Conservation (phyloP, 1,140 invertebrate genomes). For the Prorops nasuta region DNA sequence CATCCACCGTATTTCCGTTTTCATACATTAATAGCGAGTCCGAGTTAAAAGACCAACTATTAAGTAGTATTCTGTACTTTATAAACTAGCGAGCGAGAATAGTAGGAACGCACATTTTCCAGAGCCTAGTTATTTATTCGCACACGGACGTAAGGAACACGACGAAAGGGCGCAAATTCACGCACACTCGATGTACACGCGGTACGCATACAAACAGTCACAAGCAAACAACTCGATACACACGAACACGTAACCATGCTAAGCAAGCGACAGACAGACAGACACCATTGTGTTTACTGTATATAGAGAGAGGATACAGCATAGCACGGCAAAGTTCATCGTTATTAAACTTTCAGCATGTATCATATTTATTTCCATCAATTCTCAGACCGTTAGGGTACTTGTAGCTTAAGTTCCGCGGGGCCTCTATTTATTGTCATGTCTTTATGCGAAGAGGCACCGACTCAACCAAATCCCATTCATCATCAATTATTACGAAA, state of each 20-base stretch:
- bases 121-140: constrained; percentile 29
- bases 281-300: constrained; percentile 36
- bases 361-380: constrained; percentile 32
- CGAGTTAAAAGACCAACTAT: too few species aligned
- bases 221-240: neutral
- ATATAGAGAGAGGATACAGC: constrained; percentile 35
- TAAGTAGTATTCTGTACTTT: too few species aligned
- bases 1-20: too few species aligned
- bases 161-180: too few species aligned
- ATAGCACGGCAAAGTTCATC: constrained; percentile 3
- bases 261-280: constrained; percentile 10
- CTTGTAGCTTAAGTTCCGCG: constrained; percentile 20
- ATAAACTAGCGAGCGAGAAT: too few species aligned
- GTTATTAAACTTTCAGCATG: constrained; percentile 11
- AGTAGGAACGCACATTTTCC: constrained; percentile 28
- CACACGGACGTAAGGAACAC: constrained; percentile 15
- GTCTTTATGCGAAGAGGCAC: too few species aligned
- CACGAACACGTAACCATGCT: neutral
- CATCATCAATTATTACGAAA: too few species aligned
- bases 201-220: neutral
- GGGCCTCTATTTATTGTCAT: constrained; percentile 15
- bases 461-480: too few species aligned
- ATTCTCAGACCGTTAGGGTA: constrained; percentile 17
- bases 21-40: too few species aligned
- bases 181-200: too few species aligned